Percentiles rank a stretch among this genome's conserved stretches.
Evolutionary conservation across 2,113 vertebrate species (phyloP).

Genomic region (Brachypteracias leptosomus): DNA sequence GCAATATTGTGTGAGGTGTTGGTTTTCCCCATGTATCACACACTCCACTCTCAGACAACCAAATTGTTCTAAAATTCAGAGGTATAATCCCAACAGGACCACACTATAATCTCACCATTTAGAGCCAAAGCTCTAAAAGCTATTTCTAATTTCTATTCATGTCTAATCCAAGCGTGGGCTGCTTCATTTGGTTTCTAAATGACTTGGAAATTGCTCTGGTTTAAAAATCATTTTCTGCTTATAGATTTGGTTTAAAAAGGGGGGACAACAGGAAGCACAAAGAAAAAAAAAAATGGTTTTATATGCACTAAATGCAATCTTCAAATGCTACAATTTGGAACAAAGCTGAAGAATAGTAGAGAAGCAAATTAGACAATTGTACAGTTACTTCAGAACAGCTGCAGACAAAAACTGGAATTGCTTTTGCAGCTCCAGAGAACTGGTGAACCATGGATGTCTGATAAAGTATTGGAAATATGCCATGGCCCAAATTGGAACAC

Average conservation of each 20-base stretch:
- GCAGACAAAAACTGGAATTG: background rate
- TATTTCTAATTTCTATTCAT: background rate
- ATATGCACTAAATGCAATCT: background rate
- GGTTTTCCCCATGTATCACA: background rate
- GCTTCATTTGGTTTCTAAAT: background rate
- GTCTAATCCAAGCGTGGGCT: background rate
- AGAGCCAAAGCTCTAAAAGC: background rate
- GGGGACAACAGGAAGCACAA: background rate
- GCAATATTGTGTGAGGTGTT: rapidly evolving
- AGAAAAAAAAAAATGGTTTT: background rate
- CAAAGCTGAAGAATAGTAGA: background rate
- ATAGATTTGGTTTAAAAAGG: background rate
- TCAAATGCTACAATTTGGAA: background rate
- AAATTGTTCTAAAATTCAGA: background rate
- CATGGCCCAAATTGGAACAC: background rate
- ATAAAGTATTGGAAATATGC: background rate
- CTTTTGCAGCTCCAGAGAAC: background rate
- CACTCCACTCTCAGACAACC: background rate
- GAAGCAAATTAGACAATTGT: background rate
- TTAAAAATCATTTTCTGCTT: background rate
- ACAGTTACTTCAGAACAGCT: background rate
- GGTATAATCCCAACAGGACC: background rate
- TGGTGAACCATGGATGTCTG: background rate
- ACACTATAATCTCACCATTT: background rate
- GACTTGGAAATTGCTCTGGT: background rate